Evolutionary conservation across 2,888 invertebrate genomes (phyloP), one percentile per base, ranked within the genome.

Genomic region (Taenaris catops): DNA sequence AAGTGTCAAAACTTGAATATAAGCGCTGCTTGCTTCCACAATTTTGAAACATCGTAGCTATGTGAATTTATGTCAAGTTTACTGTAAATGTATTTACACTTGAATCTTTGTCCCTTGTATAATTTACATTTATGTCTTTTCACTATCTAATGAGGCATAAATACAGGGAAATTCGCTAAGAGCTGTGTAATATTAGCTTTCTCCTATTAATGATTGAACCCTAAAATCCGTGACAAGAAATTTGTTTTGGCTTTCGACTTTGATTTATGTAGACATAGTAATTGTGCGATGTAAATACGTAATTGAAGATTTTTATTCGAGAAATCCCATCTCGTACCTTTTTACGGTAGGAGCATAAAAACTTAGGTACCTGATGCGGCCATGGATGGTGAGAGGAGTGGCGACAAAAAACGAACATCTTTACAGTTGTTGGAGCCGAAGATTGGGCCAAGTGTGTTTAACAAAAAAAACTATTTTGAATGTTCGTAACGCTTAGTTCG

Each of bases 321-420:
- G 8, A 20, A 27, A 19, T 24, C 14, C 8, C 20, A 8, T 8
- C 24, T 14, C 2, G 17, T 16, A 8, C 11, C 2, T 32, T 32
- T 37, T 37, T 37, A 37, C 32, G 21, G 26, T 19, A 25, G 14
- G 8, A 16, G 7, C 23, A 37, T 37, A 26, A 37, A 37, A 37
- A 32, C 11, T 17, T 17, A 37, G 32, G 31, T 23, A 18, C 32
- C 31, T 14, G 2, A 10, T 23, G 11, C 21, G 7, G 18, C 24
- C 9, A 23, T 10, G 18, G 28, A 21, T 27, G 28, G 28, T 6
- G 20, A 28, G 11, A 8, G 12, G 16, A 16, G 9, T 23, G 21
- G 29, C 8, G 4, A 23, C 29, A 31, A 31, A 21, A 29, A 23
- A 23, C n/a, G 3, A 28, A n/a, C 8, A 29, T 21, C 21, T 21